Evolutionary conservation across 1,140 invertebrate species (phyloP).

Genomic region (Nixonia krombeini): DNA sequence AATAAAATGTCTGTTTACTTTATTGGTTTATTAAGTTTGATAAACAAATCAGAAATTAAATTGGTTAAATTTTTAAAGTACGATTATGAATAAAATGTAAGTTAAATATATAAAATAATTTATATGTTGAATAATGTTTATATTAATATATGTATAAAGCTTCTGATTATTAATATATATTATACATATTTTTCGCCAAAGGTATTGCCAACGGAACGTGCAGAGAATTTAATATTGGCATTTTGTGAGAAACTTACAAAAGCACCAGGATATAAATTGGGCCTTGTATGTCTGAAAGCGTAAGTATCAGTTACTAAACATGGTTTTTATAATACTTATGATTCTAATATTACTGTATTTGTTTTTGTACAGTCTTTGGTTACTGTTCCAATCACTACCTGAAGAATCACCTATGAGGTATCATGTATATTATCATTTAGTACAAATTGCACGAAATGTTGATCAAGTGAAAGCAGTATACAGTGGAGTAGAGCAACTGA

Average conservation of each 20-base stretch:
- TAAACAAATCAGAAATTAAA: no score
- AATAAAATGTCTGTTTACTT: no score
- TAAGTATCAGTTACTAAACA: constrained; percentile 72
- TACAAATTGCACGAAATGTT: constrained; percentile 89
- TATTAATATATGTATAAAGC: no score
- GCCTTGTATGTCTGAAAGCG: constrained; percentile 87
- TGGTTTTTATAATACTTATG: constrained; percentile 10
- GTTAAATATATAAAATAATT: no score
- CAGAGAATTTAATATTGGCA: constrained; percentile 90
- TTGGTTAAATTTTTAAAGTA: no score
- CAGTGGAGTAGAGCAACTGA: constrained; percentile 84
- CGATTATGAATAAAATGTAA: no score
- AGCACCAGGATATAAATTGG: constrained; percentile 86
- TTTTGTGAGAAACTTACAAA: constrained; percentile 96
- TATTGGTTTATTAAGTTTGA: no score
- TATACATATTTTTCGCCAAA: constrained; percentile 68
- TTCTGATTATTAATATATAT: no score
- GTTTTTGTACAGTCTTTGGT: constrained; percentile 77
- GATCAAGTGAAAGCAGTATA: constrained; percentile 88
- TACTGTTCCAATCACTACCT: constrained; percentile 92
- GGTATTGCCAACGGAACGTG: constrained; percentile 85
- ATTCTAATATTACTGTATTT: constrained; percentile 19
- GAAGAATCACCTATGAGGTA: constrained; percentile 88
- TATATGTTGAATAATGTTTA: no score
- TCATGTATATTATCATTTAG: constrained; percentile 92